These are phyloP conservation scores for Synaphobranchus kaupii DNA, from an alignment of 2,797 vertebrate species.

Conservation along the genomic window DNA sequence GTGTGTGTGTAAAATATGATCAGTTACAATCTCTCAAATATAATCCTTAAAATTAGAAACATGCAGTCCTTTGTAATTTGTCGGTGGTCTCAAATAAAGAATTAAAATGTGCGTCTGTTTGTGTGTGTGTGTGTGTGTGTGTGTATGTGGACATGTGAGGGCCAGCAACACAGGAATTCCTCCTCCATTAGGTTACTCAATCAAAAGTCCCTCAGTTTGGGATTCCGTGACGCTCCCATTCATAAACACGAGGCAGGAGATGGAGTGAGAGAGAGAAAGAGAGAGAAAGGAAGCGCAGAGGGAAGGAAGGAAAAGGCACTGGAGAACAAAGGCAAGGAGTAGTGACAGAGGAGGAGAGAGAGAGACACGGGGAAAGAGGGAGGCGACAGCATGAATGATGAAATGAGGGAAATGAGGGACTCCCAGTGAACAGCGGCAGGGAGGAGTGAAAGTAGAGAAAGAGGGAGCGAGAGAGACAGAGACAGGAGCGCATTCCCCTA, in stretches of 20 bases:
- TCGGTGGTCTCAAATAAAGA: neutral
- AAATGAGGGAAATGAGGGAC: conserved; percentile 13
- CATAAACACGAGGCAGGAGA: neutral
- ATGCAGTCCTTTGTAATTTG: too few species aligned
- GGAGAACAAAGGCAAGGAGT: neutral
- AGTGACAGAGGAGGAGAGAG: neutral
- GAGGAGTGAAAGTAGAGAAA: neutral
- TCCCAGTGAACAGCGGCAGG: conserved; percentile 16
- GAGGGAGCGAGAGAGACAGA: neutral
- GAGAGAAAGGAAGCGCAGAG: neutral
- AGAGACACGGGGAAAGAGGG: neutral
- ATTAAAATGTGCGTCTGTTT: neutral
- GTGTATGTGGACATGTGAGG: neutral
- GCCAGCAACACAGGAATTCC: neutral
- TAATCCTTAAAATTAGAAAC: too few species aligned
- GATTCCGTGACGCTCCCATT: neutral
- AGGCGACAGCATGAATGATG: conserved; percentile 4
- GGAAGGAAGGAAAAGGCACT: neutral
- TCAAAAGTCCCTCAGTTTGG: neutral
- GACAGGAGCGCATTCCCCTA: neutral
- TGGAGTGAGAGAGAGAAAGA: neutral
- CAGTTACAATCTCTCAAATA: too few species aligned
- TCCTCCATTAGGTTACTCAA: neutral
- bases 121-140: neutral
- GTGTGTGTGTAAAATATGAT: too few species aligned